phyloP scores from a whole-genome alignment of 2,797 vertebrate genomes.

The Bradypus variegatus region DNA sequence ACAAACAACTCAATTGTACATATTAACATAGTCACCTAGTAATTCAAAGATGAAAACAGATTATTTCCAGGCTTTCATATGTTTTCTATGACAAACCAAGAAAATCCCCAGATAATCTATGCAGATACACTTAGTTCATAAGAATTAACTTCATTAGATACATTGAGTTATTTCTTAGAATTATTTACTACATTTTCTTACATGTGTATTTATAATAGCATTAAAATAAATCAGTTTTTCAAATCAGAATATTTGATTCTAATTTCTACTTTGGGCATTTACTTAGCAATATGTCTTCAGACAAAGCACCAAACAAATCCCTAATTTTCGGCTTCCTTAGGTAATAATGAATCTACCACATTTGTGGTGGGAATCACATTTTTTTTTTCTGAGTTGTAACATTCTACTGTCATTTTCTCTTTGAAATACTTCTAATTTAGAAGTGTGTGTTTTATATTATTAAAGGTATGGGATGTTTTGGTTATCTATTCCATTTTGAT shows the following conservation, averaged over 20 bases:
- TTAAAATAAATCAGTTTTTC: neutral
- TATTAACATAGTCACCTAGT: neutral
- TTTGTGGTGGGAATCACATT: neutral
- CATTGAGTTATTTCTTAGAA: neutral
- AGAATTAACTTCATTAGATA: too few species aligned
- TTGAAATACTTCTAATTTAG: neutral
- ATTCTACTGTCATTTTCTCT: neutral
- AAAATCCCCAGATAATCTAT: neutral
- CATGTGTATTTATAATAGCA: neutral
- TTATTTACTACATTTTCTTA: neutral
- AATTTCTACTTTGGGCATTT: neutral
- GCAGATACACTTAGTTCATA: neutral
- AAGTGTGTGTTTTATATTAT: neutral
- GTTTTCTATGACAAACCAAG: rapidly evolving
- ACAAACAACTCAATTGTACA: rapidly evolving
- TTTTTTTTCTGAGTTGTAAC: neutral
- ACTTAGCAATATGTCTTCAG: neutral
- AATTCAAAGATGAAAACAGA: neutral
- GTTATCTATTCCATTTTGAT: neutral
- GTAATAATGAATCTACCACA: neutral
- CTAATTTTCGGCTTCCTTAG: neutral
- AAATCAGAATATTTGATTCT: neutral
- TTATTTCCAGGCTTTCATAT: rapidly evolving
- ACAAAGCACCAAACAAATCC: neutral
- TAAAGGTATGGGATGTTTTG: neutral